Evolutionary conservation across 2,113 vertebrate species (phyloP).

Genomic region (Cariama cristata): DNA sequence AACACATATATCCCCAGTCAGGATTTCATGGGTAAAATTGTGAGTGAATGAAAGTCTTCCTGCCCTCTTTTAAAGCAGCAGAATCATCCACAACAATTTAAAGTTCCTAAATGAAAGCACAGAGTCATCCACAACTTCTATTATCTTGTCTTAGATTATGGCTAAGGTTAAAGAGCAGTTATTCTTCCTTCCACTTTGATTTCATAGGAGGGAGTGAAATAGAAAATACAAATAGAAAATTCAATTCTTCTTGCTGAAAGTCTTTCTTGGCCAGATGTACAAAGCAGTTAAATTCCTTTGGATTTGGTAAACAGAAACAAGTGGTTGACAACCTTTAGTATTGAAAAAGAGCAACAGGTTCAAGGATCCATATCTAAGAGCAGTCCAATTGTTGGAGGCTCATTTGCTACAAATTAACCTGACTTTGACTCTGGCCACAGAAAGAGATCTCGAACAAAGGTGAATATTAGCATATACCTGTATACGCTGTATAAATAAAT

Average conservation of each 20-base stretch:
- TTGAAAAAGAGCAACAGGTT: not conserved
- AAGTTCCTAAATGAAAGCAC: not conserved
- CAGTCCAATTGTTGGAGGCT: not conserved
- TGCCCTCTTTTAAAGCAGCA: not conserved
- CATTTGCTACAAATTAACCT: not conserved
- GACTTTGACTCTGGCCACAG: not conserved
- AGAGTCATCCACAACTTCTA: not conserved
- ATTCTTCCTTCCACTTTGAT: not conserved
- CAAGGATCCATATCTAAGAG: not conserved
- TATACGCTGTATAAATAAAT: not conserved
- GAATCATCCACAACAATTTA: not conserved
- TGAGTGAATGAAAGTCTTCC: not conserved
- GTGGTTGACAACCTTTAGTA: not conserved
- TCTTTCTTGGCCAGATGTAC: not conserved
- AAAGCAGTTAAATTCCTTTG: not conserved
- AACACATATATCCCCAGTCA: too few species aligned
- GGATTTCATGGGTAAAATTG: not conserved
- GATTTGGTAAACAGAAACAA: not conserved
- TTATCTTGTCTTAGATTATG: not conserved
- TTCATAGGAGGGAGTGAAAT: not conserved
- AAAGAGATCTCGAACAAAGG: not conserved
- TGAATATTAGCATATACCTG: not conserved
- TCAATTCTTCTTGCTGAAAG: fast-evolving
- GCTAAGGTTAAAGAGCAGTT: not conserved
- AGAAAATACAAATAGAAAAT: not conserved